Evolutionary conservation across 2,888 invertebrate species (phyloP), one percentile per base, ranked within the genome.

Genomic region (Adineta ricciae): DNA sequence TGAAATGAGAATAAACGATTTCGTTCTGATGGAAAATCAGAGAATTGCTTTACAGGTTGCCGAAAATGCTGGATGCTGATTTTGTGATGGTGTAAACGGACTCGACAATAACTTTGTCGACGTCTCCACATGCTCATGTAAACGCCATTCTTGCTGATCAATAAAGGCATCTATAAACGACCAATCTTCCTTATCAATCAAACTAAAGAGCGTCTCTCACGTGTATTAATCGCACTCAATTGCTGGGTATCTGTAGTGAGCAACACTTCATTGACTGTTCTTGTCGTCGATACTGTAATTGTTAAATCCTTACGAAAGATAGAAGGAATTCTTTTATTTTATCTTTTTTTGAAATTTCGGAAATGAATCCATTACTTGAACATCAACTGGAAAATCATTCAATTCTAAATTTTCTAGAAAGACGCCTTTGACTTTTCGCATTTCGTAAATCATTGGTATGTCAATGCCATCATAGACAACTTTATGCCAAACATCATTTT

Each of bases 381-480:
- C 89, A 87, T 90, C 90, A 87, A 90, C 89, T 49, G 90, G 90
- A 87, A 90, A 90, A 86, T 90, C 89, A 86, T 88, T 88, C 9
- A 90, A 87, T 86, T 90, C 90, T 82, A 90, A 87, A 85, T 89
- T 89, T 87, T 90, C 90, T 87, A 89, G 88, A 86, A 89, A 90
- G 9, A 88, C 88, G 84, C 89, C 89, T 86, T 89, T 89, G 32
- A 89, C 87, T 41, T 89, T 87, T 82, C 89, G 9, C 83, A 83
- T 49, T 32, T 83, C 50, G 50, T 83, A 83, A 32, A 49, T 32
- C 83, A 50, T 83, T 27, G 50, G 50, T 49, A 27, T 50, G 27
- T 83, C 83, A 4, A 27, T 27, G 16, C 50, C 46, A 83, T 50
- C 46, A 46, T 32, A 83, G 16, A 46, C 50, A 49, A 50, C 49